phyloP scores from a whole-genome alignment of 2,888 invertebrate species.

The Tetheella fluctuosa region DNA sequence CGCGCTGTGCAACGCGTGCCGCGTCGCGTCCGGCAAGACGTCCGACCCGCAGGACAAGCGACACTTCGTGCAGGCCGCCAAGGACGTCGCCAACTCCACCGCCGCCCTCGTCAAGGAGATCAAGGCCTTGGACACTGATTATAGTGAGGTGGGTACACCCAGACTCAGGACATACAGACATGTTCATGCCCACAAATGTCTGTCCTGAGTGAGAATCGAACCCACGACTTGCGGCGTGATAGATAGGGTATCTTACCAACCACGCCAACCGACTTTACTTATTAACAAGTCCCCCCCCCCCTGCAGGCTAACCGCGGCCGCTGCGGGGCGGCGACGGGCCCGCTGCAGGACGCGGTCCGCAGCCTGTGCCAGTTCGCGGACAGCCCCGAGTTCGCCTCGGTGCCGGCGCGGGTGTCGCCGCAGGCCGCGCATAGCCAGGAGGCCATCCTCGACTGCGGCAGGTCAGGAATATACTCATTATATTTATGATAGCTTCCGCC shows the following conservation, averaged over 20 bases:
- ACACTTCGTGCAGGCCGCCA: slow-evolving; percentile 98
- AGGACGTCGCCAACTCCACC: slow-evolving; percentile 98
- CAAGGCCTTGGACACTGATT: slow-evolving; percentile 94
- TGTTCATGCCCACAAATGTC: too few species aligned
- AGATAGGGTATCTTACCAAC: too few species aligned
- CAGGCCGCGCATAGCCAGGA: slow-evolving; percentile 93
- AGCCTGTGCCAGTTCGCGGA: slow-evolving; percentile 96
- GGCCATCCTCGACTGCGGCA: slow-evolving; percentile 93
- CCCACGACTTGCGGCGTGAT: too few species aligned
- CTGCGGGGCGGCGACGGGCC: slow-evolving; percentile 91
- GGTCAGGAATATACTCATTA: slow-evolving; percentile 41
- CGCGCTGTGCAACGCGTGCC: slow-evolving; percentile 97
- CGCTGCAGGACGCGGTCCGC: slow-evolving; percentile 95
- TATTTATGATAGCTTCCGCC: too few species aligned
- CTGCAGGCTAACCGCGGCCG: slow-evolving; percentile 86
- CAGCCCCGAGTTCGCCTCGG: slow-evolving; percentile 95
- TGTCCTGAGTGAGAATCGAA: too few species aligned
- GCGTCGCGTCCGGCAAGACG: slow-evolving; percentile 95
- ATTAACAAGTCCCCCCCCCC: too few species aligned
- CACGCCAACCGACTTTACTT: too few species aligned
- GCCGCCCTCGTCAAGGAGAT: slow-evolving; percentile 97
- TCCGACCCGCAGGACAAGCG: slow-evolving; percentile 96
- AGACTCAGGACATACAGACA: too few species aligned
- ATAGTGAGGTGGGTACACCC: slow-evolving; percentile 84
- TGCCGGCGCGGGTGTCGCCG: slow-evolving; percentile 95